These are phyloP conservation scores for Cylloceria caligata DNA, from an alignment of 2,888 invertebrate species.

Conservation along the genomic window DNA sequence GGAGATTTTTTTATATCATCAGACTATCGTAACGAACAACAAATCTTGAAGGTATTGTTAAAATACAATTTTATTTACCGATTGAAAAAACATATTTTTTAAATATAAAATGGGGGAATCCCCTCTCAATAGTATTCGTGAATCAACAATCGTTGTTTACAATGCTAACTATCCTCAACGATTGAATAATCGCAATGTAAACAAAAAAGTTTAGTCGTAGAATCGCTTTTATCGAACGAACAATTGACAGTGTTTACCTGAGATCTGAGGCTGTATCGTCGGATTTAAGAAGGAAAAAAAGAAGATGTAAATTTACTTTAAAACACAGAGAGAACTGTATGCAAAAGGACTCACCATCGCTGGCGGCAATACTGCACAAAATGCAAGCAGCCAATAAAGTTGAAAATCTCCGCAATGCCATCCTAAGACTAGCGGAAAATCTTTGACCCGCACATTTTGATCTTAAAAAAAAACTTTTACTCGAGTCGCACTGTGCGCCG, in stretches of 20 bases:
- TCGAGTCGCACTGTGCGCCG: conserved; percentile 7
- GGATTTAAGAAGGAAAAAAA: conserved; percentile 13
- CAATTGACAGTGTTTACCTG: conserved; percentile 7
- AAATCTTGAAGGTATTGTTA: no score
- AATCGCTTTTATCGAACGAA: neutral
- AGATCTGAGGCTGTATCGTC: neutral
- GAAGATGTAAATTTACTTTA: conserved; percentile 3
- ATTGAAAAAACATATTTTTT: no score
- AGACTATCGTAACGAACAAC: no score
- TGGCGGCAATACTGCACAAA: conserved; percentile 72
- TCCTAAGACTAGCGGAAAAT: conserved; percentile 72
- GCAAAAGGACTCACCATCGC: conserved; percentile 64
- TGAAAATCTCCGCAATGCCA: conserved; percentile 74
- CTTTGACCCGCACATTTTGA: conserved; percentile 70
- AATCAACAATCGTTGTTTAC: neutral
- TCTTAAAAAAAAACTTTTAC: conserved; percentile 45
- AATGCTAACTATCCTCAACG: neutral
- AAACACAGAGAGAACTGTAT: neutral
- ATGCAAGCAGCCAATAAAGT: conserved; percentile 75
- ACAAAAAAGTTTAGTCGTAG: no score
- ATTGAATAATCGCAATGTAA: neutral
- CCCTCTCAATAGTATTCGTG: no score
- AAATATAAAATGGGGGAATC: no score
- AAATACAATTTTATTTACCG: no score
- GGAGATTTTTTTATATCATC: no score